Percentiles rank a stretch among this genome's conserved stretches.
Conservation (phyloP, 2,888 invertebrate genomes). For the Drosophila melanosoma region DNA sequence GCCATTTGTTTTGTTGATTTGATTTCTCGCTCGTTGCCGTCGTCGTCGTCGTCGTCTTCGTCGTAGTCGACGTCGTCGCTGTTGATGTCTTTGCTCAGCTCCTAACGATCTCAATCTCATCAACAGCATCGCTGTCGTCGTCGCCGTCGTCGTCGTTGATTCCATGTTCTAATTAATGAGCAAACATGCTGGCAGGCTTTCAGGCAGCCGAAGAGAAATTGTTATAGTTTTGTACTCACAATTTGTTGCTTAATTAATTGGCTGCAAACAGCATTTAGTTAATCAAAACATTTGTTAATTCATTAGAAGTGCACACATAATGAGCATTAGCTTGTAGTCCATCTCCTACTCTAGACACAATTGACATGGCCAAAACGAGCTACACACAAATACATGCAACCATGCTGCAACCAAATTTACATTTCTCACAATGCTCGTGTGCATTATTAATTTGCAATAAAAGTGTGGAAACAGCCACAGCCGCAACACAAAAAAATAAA, state of each 20-base stretch:
- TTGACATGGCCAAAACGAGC: slow-evolving; percentile 58
- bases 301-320: slow-evolving; percentile 40
- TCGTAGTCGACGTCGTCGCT: slow-evolving; percentile 4
- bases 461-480: slow-evolving; percentile 68
- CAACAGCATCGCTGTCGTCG: slow-evolving; percentile 25
- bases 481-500: slow-evolving; percentile 33
- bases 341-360: slow-evolving; percentile 67
- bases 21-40: slow-evolving; percentile 56
- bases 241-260: slow-evolving; percentile 70
- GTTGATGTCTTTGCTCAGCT: slow-evolving; percentile 56
- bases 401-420: not conserved
- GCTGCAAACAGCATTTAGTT: slow-evolving; percentile 71
- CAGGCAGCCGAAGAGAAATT: slow-evolving; percentile 55
- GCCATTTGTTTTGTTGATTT: slow-evolving; percentile 74
- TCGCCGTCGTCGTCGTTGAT: slow-evolving; percentile 36
- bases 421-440: slow-evolving; percentile 42
- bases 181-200: slow-evolving; percentile 25
- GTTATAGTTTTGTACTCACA: slow-evolving; percentile 61
- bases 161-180: slow-evolving; percentile 69
- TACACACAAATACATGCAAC: slow-evolving; percentile 9
- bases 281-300: slow-evolving; percentile 76
- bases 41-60: slow-evolving; percentile 25
- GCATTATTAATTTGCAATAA: slow-evolving; percentile 80
- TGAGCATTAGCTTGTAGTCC: slow-evolving; percentile 60
- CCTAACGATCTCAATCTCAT: slow-evolving; percentile 63